Evolutionary conservation across 2,113 vertebrate species (phyloP), one percentile per base, ranked within the genome.

Genomic region (Syngnathoides biaculeatus): DNA sequence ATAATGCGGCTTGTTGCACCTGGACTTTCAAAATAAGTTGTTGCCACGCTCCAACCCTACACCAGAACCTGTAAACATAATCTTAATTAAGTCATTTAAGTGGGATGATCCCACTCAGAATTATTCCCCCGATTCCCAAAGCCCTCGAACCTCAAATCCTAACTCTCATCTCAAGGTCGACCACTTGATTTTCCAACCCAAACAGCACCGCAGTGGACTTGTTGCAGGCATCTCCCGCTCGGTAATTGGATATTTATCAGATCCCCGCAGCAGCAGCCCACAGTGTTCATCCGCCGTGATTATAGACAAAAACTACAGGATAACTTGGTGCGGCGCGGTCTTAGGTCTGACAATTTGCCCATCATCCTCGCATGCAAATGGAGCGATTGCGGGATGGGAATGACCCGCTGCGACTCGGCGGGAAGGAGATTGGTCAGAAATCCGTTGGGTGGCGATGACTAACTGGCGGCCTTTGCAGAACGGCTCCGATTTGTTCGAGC

Each of bases 161-260:
- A n/a, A 52, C 7, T 50, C 47, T 56, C 24, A 56, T 30, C 13
- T 27, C 13, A 15, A 20, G 2, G 17, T 17, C 9, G 17, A 59
- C 20, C 53, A 8, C 57, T 30, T 14, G 17, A 30, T 24, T 57
- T 57, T 5, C 15, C 17, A 14, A 57, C 12, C 14, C 55, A 57
- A 57, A 57, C 55, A 80, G 74, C 71, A 56, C 30, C 56, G 30
- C 72, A 26, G 26, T 71, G 79, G 64, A 35, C 78, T 80, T 83
- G 74, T 87, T 84, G 69, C 81, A 55, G 85, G 89, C 92, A 91
- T 92, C 88, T 91, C 85, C 91, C 76, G 81, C 72, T 81, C 92
- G 86, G 92, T 95, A 95, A 97, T 97, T 95, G 94, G 92, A 89
- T 94, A 91, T 95, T 97, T 98, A 97, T 97, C 94, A 94, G 94